phyloP scores from a whole-genome alignment of 2,797 vertebrate genomes.

The Enteromius thamalakanensis region DNA sequence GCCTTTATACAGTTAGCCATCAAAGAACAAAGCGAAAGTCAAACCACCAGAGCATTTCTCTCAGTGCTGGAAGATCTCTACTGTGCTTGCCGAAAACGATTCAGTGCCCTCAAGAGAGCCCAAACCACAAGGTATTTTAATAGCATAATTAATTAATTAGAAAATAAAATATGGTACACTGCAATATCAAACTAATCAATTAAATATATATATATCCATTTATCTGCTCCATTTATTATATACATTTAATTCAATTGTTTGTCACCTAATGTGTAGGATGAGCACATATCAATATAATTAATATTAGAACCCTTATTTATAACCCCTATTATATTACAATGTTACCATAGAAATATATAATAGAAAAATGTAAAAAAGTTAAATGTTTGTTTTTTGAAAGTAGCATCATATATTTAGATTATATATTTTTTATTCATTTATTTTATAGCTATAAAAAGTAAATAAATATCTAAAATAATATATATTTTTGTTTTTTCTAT shows the following conservation, averaged over 20 bases:
- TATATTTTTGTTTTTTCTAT: too few species aligned
- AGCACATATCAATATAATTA: neutral
- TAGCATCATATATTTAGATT: too few species aligned
- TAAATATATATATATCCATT: too few species aligned
- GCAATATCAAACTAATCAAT: conserved; percentile 77
- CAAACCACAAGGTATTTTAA: conserved; percentile 66
- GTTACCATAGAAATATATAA: too few species aligned
- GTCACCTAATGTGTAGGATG: neutral
- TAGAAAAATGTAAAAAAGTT: too few species aligned
- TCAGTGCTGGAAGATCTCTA: conserved; percentile 24
- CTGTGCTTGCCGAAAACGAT: conserved; percentile 60
- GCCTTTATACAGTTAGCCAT: neutral
- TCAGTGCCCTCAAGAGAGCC: conserved; percentile 60
- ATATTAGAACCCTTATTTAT: neutral
- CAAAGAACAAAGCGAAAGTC: conserved; percentile 9
- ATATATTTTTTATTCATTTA: too few species aligned
- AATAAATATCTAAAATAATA: too few species aligned
- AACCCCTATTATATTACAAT: neutral
- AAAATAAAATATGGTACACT: conserved; percentile 63
- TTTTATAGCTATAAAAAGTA: too few species aligned
- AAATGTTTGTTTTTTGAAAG: too few species aligned
- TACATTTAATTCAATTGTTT: conserved; percentile 53
- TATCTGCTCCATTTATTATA: conserved; percentile 69
- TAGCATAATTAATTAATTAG: conserved; percentile 70
- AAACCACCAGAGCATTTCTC: conserved; percentile 17